These are phyloP conservation scores for Mus caroli DNA, from an alignment of 2,797 vertebrate genomes.

Conservation along the genomic window DNA sequence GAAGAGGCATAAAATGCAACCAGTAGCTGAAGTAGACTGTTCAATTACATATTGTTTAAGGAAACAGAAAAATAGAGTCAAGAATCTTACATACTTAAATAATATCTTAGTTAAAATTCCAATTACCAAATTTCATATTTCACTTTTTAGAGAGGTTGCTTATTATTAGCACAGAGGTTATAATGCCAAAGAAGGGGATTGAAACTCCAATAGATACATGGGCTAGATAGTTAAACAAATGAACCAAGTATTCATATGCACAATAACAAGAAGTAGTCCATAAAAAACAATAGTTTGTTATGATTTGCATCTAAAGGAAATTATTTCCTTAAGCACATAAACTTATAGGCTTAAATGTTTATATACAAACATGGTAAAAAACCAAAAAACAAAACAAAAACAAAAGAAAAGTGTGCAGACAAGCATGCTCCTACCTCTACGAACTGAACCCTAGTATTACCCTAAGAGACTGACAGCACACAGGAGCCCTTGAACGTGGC, in stretches of 20 bases:
- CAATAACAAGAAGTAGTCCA: background rate
- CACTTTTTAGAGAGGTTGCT: background rate
- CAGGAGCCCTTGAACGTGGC: background rate
- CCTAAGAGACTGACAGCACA: background rate
- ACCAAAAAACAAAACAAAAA: too few species aligned
- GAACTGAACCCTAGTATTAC: background rate
- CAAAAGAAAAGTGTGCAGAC: background rate
- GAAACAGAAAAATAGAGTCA: constrained; percentile 39
- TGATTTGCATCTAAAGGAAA: background rate
- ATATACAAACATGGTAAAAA: background rate
- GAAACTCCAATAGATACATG: constrained; percentile 8
- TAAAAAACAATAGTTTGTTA: background rate
- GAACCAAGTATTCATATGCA: background rate
- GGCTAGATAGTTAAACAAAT: background rate
- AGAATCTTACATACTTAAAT: background rate
- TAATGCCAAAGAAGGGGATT: background rate
- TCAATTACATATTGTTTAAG: background rate
- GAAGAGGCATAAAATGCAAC: background rate
- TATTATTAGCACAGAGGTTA: background rate
- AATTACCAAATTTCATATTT: constrained; percentile 42
- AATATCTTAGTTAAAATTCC: constrained; percentile 10
- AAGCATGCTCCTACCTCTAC: background rate
- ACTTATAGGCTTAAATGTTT: background rate
- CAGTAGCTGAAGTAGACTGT: background rate
- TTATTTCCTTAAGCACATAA: constrained; percentile 6